Conservation (phyloP, 2,797 vertebrate species). For the Notamacropus eugenii region DNA sequence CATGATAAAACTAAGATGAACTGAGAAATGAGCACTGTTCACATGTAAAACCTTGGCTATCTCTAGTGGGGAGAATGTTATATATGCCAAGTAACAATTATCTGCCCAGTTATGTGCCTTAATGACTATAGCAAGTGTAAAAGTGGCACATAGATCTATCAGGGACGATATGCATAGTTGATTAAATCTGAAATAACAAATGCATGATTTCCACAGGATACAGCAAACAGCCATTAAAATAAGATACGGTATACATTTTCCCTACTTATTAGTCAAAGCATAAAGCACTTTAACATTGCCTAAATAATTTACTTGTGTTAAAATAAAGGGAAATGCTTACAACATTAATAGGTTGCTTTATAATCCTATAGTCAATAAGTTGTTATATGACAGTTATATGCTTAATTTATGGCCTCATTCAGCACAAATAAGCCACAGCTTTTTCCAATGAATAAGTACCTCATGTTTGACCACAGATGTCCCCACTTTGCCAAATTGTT, state of each 20-base stretch:
- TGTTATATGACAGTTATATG: constrained; percentile 78
- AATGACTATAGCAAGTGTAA: constrained; percentile 71
- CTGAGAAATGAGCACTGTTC: not conserved
- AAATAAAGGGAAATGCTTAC: constrained; percentile 86
- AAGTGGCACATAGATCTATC: constrained; percentile 73
- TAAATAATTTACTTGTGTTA: constrained; percentile 87
- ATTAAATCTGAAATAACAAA: constrained; percentile 84
- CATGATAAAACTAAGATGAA: not conserved
- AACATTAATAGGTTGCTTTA: constrained; percentile 85
- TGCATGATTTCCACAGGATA: constrained; percentile 80
- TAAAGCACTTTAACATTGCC: constrained; percentile 83
- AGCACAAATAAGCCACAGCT: constrained; percentile 57
- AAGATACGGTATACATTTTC: constrained; percentile 78
- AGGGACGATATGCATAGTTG: constrained; percentile 78
- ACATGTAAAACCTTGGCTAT: constrained; percentile 34
- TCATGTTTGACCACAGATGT: constrained; percentile 11
- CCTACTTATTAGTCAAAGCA: constrained; percentile 84
- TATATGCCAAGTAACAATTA: constrained; percentile 71
- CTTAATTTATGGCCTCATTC: constrained; percentile 82
- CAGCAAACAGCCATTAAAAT: constrained; percentile 85
- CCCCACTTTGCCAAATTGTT: not conserved
- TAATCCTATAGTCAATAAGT: constrained; percentile 82
- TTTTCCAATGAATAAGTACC: constrained; percentile 60
- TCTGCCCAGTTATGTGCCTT: constrained; percentile 70
- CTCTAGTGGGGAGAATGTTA: constrained; percentile 15